Evolutionary conservation across 2,113 vertebrate species (phyloP).

Genomic region (Crotalus helleri): DNA sequence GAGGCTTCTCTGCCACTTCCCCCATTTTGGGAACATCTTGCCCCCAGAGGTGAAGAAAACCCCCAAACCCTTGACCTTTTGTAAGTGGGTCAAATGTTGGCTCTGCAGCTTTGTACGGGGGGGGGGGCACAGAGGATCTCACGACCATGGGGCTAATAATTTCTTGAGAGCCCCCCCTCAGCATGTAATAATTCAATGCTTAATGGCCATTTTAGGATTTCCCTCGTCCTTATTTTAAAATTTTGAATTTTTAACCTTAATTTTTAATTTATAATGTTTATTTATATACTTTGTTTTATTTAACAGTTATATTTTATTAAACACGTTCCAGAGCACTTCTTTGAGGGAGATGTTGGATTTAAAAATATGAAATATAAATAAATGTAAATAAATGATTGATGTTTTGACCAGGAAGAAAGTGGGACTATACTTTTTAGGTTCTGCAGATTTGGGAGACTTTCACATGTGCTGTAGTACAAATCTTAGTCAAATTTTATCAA

Average conservation of each 20-base stretch:
- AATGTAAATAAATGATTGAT: not conserved
- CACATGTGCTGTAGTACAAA: conserved; percentile 55
- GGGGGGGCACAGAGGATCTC: not conserved
- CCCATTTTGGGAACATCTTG: not conserved
- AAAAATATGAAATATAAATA: not conserved
- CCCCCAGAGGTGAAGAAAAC: not conserved
- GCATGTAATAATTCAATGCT: not conserved
- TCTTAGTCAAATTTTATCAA: conserved; percentile 53
- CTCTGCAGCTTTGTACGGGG: not conserved
- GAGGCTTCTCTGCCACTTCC: not conserved
- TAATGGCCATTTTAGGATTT: not conserved
- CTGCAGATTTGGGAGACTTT: conserved; percentile 51
- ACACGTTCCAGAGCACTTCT: not conserved
- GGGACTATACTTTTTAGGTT: conserved; percentile 62
- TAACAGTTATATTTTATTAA: not conserved
- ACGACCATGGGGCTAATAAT: too few species aligned
- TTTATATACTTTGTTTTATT: not conserved
- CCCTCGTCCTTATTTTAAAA: not conserved
- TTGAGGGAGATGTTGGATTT: not conserved
- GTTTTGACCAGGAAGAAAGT: conserved; percentile 17
- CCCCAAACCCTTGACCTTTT: not conserved
- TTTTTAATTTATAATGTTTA: not conserved
- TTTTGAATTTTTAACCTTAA: not conserved
- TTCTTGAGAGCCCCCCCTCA: too few species aligned
- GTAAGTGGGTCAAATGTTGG: not conserved